Base-by-base conservation (phyloP, 2,888 invertebrate genomes). In the Anoncus sp. region DNA sequence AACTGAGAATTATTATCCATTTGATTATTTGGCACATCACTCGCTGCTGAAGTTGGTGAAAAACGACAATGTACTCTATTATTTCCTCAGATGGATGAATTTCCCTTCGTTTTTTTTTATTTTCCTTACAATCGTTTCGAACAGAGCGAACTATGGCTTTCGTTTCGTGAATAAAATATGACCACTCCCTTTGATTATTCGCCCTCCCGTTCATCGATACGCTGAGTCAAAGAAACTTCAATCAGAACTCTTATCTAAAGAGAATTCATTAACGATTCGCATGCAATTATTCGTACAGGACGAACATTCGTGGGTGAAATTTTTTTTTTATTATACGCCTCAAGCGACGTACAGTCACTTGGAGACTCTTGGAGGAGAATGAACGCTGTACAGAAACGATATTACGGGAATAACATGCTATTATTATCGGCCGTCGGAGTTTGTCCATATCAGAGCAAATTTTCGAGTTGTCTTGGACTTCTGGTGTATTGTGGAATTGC, bases 391-490 rank as follows among this genome's bases (percentile, higher is more conserved):
- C 18, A 27, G 40, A 45, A 59, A 18, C 24, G 12, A 40, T 59
- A 45, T 35, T 71, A 66, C 49, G 49, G 16, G 10, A 59, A 18
- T 20, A 73, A 57, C 12, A 24, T 49, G 38, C 51, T 59, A 16
- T 7, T 73, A 38, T 24, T 73, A 40, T 18, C 10, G n/a, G 49
- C 18, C 35, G 38, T 59, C 10, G 73, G 73, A 14, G 38, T 66
- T 38, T 53, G 49, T 47, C 73, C 66, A 14, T 66, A 59, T 59
- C 73, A 73, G 31, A 45, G 14, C 40, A 59, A 31, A 31, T n/a
- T 20, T 3, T 40, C 67, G 4, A 55, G 67, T 18, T 43, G 27
- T 10, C 14, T 31, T 9, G 55, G 45, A 16, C 31, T 16, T 14
- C 12, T 45, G 1, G 55, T 31, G 16, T 67, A 31, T 31, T 67